These are phyloP conservation scores for Aphaenogaster floridana DNA, from an alignment of 1,140 invertebrate genomes.

Conservation along the genomic window DNA sequence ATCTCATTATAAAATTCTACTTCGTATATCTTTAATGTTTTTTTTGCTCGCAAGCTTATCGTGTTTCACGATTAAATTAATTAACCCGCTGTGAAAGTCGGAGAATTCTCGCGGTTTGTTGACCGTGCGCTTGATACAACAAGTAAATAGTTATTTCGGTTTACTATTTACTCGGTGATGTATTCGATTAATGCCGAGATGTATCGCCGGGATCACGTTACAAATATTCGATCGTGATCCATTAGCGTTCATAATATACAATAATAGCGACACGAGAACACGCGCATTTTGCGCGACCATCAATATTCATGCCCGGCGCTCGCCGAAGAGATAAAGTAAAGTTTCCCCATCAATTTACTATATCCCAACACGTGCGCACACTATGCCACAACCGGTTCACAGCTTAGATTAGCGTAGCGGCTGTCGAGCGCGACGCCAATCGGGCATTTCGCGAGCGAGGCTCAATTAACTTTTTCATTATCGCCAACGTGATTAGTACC, in stretches of 20 bases:
- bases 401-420: conserved; percentile 8
- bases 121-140: neutral
- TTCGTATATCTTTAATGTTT: neutral
- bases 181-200: conserved; percentile 47
- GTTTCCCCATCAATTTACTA: conserved; percentile 50
- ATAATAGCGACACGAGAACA: conserved; percentile 43
- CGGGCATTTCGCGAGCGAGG: conserved; percentile 59
- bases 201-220: conserved; percentile 37
- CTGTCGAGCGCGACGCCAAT: conserved; percentile 39
- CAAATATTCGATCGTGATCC: conserved; percentile 57
- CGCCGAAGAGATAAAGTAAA: conserved; percentile 43
- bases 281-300: conserved; percentile 36
- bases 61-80: conserved; percentile 26
- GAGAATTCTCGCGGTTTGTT: neutral
- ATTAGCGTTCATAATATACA: conserved; percentile 51
- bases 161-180: neutral
- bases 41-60: conserved; percentile 27
- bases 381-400: neutral
- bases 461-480: conserved; percentile 76
- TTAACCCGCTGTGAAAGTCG: conserved; percentile 30
- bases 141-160: neutral
- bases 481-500: conserved; percentile 54
- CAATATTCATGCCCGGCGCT: conserved; percentile 47
- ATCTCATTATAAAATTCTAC: conserved; percentile 37
- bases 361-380: neutral